Conservation (phyloP, 2,113 vertebrate genomes). For the Phainopepla nitens region DNA sequence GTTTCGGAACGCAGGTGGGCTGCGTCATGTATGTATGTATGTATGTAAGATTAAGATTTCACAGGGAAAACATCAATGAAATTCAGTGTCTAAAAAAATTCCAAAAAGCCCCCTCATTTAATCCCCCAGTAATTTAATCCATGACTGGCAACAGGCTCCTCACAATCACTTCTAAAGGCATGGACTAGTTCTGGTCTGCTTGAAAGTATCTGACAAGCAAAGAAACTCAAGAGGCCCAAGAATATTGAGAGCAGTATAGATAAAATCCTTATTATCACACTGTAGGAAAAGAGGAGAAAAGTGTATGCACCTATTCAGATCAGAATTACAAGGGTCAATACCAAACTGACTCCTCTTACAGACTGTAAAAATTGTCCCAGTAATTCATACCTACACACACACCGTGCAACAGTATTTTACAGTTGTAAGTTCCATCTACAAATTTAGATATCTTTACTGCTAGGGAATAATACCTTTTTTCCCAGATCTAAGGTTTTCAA, state of each 20-base stretch:
- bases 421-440: not conserved
- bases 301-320: not conserved
- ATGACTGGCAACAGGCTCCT: not conserved
- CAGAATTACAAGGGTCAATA: not conserved
- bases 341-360: not conserved
- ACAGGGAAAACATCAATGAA: not conserved
- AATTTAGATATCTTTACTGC: not conserved
- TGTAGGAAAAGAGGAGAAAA: not conserved
- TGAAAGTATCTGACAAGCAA: not conserved
- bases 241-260: not conserved
- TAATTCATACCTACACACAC: not conserved
- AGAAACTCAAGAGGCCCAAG: not conserved
- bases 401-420: not conserved
- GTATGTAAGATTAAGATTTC: not conserved
- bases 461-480: not conserved
- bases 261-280: not conserved
- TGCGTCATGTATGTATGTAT: too few species aligned
- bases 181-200: not conserved
- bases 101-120: fast-evolving
- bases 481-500: not conserved
- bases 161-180: not conserved
- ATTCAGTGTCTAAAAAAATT: not conserved
- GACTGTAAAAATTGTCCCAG: not conserved
- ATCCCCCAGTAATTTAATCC: too few species aligned
- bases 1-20: too few species aligned